Percentiles rank a stretch among this genome's conserved stretches.
These are phyloP conservation scores for Brachionus rubens DNA, from an alignment of 1,140 invertebrate genomes.

Conservation along the genomic window DNA sequence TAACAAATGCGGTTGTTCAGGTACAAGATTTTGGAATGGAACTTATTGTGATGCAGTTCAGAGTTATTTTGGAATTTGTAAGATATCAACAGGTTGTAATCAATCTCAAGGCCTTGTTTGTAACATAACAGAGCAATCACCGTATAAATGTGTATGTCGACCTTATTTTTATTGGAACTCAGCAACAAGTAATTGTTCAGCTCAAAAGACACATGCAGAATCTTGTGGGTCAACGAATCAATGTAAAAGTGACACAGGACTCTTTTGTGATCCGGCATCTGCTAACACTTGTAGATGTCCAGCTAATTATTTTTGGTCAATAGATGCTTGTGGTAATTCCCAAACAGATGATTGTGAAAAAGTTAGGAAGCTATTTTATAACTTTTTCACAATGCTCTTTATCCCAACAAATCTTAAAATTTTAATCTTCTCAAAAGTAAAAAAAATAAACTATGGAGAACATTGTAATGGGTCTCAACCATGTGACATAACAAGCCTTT, in stretches of 20 bases:
- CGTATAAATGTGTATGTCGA: constrained; percentile 14
- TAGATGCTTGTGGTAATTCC: constrained; percentile 1
- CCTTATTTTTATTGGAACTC: constrained; percentile 19
- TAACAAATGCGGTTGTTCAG: constrained; percentile 10
- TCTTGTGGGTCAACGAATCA: not conserved
- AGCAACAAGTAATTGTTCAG: not conserved
- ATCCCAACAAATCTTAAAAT: not conserved
- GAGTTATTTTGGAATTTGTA: not conserved
- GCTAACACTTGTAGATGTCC: not conserved
- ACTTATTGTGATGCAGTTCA: constrained; percentile 39
- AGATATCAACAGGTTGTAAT: constrained; percentile 8
- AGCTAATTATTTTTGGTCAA: constrained; percentile 19
- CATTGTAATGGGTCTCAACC: not conserved
- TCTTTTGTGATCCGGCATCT: not conserved
- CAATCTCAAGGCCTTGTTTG: constrained; percentile 16
- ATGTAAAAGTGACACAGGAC: not conserved
- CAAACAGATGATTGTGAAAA: too few relatives aligned
- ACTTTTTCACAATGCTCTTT: not conserved
- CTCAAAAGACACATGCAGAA: not conserved
- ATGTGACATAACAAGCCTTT: not conserved
- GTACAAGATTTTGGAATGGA: constrained; percentile 30
- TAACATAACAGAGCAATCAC: constrained; percentile 10
- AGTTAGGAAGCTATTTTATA: not conserved
- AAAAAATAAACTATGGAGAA: constrained; percentile 18
- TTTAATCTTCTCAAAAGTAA: constrained; percentile 23